Evolutionary conservation across 2,797 vertebrate species (phyloP).

Genomic region (Muraenolepis orangiensis): DNA sequence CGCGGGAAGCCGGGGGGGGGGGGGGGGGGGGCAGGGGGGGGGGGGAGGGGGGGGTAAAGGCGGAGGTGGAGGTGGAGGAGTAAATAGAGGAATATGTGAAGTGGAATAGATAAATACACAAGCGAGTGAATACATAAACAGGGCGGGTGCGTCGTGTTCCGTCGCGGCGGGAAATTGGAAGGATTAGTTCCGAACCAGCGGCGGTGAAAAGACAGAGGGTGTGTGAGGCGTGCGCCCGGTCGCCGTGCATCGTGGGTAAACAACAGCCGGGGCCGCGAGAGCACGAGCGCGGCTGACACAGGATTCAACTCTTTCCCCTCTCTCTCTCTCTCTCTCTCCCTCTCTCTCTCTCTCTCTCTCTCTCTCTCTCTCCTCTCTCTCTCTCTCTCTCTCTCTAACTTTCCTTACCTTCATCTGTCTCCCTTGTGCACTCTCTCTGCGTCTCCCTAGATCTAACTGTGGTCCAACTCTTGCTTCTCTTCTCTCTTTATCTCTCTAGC

Average conservation of each 20-base stretch:
- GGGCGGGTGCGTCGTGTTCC: slow-evolving; percentile 72
- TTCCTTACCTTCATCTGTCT: background rate
- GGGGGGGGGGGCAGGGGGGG: background rate
- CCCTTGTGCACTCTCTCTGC: background rate
- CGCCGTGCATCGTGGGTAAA: slow-evolving; percentile 66
- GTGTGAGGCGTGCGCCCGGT: slow-evolving; percentile 62
- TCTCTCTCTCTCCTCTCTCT: background rate
- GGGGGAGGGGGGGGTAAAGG: background rate
- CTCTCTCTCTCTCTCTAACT: background rate
- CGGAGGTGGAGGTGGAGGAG: slow-evolving; percentile 23
- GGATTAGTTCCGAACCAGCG: slow-evolving; percentile 78
- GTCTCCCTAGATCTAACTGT: background rate
- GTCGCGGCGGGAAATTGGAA: slow-evolving; percentile 72
- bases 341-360: slow-evolving; percentile 9
- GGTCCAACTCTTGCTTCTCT: no score
- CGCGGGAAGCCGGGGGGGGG: slow-evolving; percentile 38
- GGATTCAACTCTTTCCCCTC: slow-evolving; percentile 33
- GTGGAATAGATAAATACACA: slow-evolving; percentile 70
- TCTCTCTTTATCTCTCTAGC: no score
- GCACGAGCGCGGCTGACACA: background rate
- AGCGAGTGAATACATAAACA: slow-evolving; percentile 71
- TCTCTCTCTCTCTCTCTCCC: slow-evolving; percentile 5
- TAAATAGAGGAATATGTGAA: slow-evolving; percentile 74
- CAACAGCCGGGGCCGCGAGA: slow-evolving; percentile 54
- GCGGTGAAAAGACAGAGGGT: slow-evolving; percentile 59